Percentiles rank a stretch among this genome's conserved stretches.
phyloP scores from a whole-genome alignment of 2,113 vertebrate genomes.

The Megaleporinus macrocephalus region DNA sequence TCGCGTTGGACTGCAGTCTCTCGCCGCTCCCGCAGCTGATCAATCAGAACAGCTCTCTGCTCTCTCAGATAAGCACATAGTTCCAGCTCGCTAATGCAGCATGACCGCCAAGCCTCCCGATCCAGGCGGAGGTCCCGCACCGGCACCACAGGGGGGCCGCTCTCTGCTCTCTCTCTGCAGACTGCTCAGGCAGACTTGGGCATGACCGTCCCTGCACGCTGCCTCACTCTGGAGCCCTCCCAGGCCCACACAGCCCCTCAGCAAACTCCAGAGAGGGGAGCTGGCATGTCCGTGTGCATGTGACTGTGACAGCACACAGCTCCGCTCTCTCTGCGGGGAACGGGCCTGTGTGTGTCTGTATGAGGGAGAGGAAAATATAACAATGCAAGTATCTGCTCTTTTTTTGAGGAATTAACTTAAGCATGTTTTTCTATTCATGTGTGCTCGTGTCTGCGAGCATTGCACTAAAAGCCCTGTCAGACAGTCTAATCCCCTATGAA shows the following conservation, averaged over 20 bases:
- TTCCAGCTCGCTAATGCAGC: slow-evolving; percentile 12
- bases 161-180: slow-evolving; percentile 23
- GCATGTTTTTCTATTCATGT: not conserved
- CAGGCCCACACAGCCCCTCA: slow-evolving; percentile 33
- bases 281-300: slow-evolving; percentile 6
- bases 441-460: not conserved
- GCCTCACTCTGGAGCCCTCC: slow-evolving; percentile 11
- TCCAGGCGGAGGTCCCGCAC: slow-evolving; percentile 25
- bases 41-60: slow-evolving; percentile 35
- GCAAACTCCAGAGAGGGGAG: slow-evolving; percentile 2
- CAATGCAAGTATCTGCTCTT: too few relatives aligned
- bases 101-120: slow-evolving; percentile 27
- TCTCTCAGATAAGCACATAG: slow-evolving; percentile 39
- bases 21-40: slow-evolving; percentile 29
- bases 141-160: slow-evolving; percentile 7
- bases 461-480: slow-evolving; percentile 19
- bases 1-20: slow-evolving; percentile 1
- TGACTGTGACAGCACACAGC: slow-evolving; percentile 28
- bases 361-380: not conserved
- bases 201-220: not conserved
- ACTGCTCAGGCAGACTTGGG: slow-evolving; percentile 27
- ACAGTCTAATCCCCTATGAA: slow-evolving; percentile 42
- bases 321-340: not conserved
- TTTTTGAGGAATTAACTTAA: not conserved
- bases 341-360: slow-evolving; percentile 13